phyloP scores from a whole-genome alignment of 2,888 invertebrate species.

The Pandemis corylana region DNA sequence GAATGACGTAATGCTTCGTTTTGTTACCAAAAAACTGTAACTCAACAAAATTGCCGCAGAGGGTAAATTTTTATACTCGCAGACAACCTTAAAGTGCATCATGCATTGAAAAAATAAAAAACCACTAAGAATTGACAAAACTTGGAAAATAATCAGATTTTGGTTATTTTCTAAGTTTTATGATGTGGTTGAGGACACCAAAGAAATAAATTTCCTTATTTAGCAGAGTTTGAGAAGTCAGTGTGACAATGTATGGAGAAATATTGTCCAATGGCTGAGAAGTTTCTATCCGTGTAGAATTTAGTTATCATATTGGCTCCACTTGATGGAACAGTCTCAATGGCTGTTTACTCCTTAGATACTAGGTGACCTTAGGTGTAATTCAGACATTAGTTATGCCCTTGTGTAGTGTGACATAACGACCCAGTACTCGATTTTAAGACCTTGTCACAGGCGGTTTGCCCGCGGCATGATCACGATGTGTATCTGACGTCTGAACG shows the following conservation, averaged over 20 bases:
- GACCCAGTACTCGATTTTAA: slow-evolving; percentile 49
- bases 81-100: too few relatives aligned
- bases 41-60: too few relatives aligned
- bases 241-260: too few relatives aligned
- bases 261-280: too few relatives aligned
- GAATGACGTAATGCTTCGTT: slow-evolving; percentile 21
- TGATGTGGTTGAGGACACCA: too few relatives aligned
- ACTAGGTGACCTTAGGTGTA: slow-evolving; percentile 20
- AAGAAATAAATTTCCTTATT: too few relatives aligned
- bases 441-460: slow-evolving; percentile 45
- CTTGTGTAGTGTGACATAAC: slow-evolving; percentile 23
- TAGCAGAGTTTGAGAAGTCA: too few relatives aligned
- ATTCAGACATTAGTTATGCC: slow-evolving; percentile 26
- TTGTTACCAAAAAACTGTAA: neutral
- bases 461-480: slow-evolving; percentile 34
- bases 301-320: neutral
- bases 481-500: slow-evolving; percentile 39
- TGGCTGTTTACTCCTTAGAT: slow-evolving; percentile 10
- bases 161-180: too few relatives aligned
- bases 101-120: too few relatives aligned
- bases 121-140: too few relatives aligned
- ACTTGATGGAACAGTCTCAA: neutral
- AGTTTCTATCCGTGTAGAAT: neutral
- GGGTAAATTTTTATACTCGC: too few relatives aligned
- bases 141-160: too few relatives aligned